Conservation (phyloP, 1,140 invertebrate genomes). For the Planococcus citri region DNA sequence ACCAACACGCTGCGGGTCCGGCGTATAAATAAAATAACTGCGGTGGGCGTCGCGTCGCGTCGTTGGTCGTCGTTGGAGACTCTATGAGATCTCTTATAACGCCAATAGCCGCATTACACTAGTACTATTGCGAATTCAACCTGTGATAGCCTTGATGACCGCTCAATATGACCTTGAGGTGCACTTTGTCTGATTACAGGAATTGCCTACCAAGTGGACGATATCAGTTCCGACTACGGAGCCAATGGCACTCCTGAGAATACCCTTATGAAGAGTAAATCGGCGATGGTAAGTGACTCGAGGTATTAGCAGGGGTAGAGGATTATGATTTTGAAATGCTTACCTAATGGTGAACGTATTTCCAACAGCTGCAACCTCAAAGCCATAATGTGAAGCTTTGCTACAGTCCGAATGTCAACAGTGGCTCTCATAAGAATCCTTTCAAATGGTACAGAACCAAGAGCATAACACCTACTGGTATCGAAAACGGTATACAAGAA, state of each 20-base stretch:
- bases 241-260: background rate
- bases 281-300: background rate
- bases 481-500: background rate
- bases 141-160: too few relatives aligned
- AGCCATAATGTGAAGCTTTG: background rate
- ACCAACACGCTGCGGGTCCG: too few relatives aligned
- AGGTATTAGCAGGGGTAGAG: too few relatives aligned
- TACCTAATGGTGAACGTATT: too few relatives aligned
- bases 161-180: too few relatives aligned
- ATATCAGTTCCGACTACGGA: background rate
- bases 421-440: background rate
- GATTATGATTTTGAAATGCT: too few relatives aligned
- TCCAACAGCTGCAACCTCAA: background rate
- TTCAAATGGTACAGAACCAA: slow-evolving; percentile 12
- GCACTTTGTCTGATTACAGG: background rate
- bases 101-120: background rate
- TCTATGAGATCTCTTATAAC: too few relatives aligned
- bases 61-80: too few relatives aligned
- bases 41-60: too few relatives aligned
- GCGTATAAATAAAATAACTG: too few relatives aligned
- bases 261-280: background rate
- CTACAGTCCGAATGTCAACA: background rate
- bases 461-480: background rate
- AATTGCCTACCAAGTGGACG: background rate
- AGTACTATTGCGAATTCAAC: too few relatives aligned